Base-by-base conservation (phyloP, 1,140 invertebrate genomes). In the Pseudomyrmex concolor region DNA sequence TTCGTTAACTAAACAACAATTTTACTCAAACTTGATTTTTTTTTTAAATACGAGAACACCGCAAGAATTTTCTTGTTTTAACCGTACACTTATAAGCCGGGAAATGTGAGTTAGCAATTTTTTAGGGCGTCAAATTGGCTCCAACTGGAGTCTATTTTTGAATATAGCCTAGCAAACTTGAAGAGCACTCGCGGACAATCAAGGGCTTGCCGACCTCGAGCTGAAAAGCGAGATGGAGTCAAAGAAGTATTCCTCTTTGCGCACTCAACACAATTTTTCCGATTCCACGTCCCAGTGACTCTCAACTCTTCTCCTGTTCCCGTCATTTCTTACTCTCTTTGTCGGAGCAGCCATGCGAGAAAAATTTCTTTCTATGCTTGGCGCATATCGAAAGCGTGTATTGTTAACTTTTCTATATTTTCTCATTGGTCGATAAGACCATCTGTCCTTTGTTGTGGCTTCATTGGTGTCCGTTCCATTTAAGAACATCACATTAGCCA, bases 231-330 rank as follows among this genome's bases (percentile, higher is more conserved):
- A 70, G 64, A 43, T 71, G 43, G 25, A 71, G 51, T 83, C 80
- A 76, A 60, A 72, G 77, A 66, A 64, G 22, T 54, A 48, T 71
- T 50, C 51, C 78, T 48, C 57, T 72, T 71, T 82, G 77, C 54
- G 50, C 57, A 74, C 59, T 85, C 77, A 77, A 73, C 85, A 85
- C 76, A 78, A 86, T 89, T 89, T 87, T 85, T 76, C 71, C 72
- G 67, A 89, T 89, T 89, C 63, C 67, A 87, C 82, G 83, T 89
- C 19, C 50, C 87, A 86, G 85, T 55, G 70, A 76, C 50, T 86
- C 80, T 84, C 84, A 84, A 74, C 82, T 70, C 62, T 51, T 76
- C 71, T 34, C 17, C 71, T 62, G 19, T 70, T 66, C 45, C 63
- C 25, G 19, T 5, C 59, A 9, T 63, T 60, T 22, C 45, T 48